Base-by-base conservation (phyloP, 64 coral and sea anemone species). In the Astreopora myriophthalma region DNA sequence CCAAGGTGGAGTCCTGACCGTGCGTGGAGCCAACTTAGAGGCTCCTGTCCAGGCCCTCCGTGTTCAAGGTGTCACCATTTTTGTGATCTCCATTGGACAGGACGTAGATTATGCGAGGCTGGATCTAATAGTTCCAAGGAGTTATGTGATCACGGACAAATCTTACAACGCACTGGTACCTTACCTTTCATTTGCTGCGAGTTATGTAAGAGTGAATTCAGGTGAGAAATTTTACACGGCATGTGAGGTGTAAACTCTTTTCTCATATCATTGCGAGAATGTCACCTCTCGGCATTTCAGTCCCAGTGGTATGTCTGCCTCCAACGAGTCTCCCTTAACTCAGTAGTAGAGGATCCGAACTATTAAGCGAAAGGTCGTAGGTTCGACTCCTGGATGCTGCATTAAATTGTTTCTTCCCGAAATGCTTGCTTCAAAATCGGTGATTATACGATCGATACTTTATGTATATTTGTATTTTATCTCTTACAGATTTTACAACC, bases 191-290 rank as follows among this genome's bases (percentile, higher is more conserved):
- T 76, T 71, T 75, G 68, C 84, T 31, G 90, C 82, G 24, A 92
- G 90, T 58, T 92, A 85, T n/a, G 73, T 92, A 26, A 79, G 79
- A 57, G 58, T 85, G 39, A 82, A 92, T 20, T 85, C 82, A 92
- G 90, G 90, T 92, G 42, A 34, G 29, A 34, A 55, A 8, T 55
- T 55, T 3, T 16, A 55, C 17, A 13, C 12, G 12, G 8, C 17
- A 10, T 3, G 13, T 55, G 13, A 55, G 13, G 10, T 55, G 51
- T 16, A 2, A 55, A 55, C 17, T n/a, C n/a, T n/a, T n/a, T n/a
- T n/a, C n/a, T n/a, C n/a, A n/a, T n/a, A n/a, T n/a, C n/a, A n/a
- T n/a, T n/a, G n/a, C n/a, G n/a, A n/a, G n/a, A n/a, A n/a, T n/a
- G n/a, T n/a, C n/a, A n/a, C n/a, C n/a, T n/a, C n/a, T n/a, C n/a